Percentiles rank a stretch among this genome's conserved stretches.
phyloP scores from a whole-genome alignment of 37 sponge, comb jelly and placozoan genomes.

The Geodia barretti region DNA sequence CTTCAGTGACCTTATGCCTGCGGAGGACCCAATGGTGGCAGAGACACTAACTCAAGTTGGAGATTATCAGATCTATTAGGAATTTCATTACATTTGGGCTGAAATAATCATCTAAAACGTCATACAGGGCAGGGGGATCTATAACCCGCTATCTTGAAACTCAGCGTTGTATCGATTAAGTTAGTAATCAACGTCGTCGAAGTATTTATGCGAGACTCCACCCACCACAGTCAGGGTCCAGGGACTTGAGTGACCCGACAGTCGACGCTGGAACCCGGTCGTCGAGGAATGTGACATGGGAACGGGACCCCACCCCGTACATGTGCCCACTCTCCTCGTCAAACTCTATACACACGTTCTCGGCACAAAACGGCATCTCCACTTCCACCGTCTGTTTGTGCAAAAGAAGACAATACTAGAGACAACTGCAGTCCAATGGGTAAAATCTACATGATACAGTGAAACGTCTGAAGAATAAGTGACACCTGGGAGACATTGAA shows the following conservation, averaged over 20 bases:
- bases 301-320: conserved; percentile 81
- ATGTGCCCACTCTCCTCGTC: conserved; percentile 34
- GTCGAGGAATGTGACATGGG: conserved; percentile 76
- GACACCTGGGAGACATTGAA: too few species aligned
- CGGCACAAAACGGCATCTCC: conserved; percentile 54
- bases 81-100: neutral
- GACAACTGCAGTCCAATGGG: neutral
- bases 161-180: too few species aligned
- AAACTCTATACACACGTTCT: conserved; percentile 77
- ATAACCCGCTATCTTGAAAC: too few species aligned
- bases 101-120: neutral
- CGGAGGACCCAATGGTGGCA: neutral
- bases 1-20: conserved; percentile 82
- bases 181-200: too few species aligned
- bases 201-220: too few species aligned
- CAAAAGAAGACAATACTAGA: neutral
- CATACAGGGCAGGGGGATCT: neutral
- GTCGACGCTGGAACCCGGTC: conserved; percentile 11
- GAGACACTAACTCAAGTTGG: neutral
- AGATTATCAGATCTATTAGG: neutral
- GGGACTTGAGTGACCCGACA: conserved; percentile 33
- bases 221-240: conserved; percentile 65
- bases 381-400: neutral
- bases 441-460: too few species aligned
- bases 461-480: too few species aligned